These are phyloP conservation scores for Rhynchotus rufescens DNA, from an alignment of 2,797 vertebrate genomes.

Conservation along the genomic window DNA sequence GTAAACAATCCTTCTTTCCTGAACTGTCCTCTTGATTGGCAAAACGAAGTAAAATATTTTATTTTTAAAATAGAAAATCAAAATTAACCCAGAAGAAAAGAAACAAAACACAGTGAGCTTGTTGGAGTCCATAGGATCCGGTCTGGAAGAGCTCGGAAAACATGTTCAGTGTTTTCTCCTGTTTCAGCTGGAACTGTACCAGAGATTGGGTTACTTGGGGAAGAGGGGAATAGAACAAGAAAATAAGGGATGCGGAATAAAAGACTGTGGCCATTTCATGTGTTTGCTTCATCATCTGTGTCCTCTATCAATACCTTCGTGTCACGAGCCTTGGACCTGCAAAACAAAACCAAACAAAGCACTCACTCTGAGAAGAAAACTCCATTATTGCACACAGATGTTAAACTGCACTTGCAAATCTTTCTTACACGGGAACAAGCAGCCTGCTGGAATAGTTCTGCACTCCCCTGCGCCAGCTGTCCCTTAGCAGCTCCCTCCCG, in stretches of 20 bases:
- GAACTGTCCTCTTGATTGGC: slow-evolving; percentile 84
- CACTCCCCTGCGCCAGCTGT: neutral
- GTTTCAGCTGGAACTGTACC: slow-evolving; percentile 81
- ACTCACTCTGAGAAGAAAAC: neutral
- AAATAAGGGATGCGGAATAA: slow-evolving; percentile 79
- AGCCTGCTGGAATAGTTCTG: neutral
- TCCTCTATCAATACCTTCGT: slow-evolving; percentile 97
- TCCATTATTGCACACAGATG: neutral
- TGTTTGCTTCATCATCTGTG: slow-evolving; percentile 96
- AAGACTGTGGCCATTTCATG: slow-evolving; percentile 82
- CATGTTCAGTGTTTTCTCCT: slow-evolving; percentile 79
- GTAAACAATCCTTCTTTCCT: slow-evolving; percentile 92
- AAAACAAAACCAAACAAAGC: neutral
- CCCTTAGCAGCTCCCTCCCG: neutral
- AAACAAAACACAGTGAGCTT: slow-evolving; percentile 85
- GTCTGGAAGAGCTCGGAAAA: slow-evolving; percentile 83
- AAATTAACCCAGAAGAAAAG: slow-evolving; percentile 83
- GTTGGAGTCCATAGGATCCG: slow-evolving; percentile 85
- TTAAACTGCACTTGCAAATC: neutral
- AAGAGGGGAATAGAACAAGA: slow-evolving; percentile 75
- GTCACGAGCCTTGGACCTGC: slow-evolving; percentile 93
- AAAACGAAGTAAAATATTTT: slow-evolving; percentile 83
- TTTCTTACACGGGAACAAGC: neutral
- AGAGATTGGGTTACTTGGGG: slow-evolving; percentile 79
- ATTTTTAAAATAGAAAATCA: slow-evolving; percentile 84